Percentiles rank a stretch among this genome's conserved stretches.
phyloP scores from a whole-genome alignment of 2,797 vertebrate genomes.

The Lagodon rhomboides region DNA sequence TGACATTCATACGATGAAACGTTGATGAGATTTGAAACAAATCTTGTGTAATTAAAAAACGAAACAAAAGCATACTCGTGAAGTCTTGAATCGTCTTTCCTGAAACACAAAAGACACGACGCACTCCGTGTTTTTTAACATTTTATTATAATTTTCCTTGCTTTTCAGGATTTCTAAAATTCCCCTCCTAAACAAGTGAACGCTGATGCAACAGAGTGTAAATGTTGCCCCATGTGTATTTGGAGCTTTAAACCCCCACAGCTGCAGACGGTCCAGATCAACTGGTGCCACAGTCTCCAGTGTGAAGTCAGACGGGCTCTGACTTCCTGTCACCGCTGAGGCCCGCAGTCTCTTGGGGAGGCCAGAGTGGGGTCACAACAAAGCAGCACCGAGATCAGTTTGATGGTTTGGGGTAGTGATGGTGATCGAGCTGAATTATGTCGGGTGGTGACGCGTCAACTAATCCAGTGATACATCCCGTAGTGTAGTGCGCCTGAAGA shows the following conservation, averaged over 20 bases:
- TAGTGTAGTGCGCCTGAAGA: constrained; percentile 14
- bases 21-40: constrained; percentile 51
- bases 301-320: constrained; percentile 21
- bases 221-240: constrained; percentile 36
- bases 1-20: constrained; percentile 49
- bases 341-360: constrained; percentile 4
- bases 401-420: constrained; percentile 7
- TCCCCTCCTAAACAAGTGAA: constrained; percentile 63
- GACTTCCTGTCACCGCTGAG: constrained; percentile 8
- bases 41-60: constrained; percentile 68
- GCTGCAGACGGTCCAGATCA: constrained; percentile 62
- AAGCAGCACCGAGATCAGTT: constrained; percentile 54
- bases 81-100: constrained; percentile 14
- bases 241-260: constrained; percentile 35
- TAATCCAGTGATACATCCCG: constrained; percentile 38
- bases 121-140: constrained; percentile 10
- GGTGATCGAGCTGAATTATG: constrained; percentile 38
- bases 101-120: background rate
- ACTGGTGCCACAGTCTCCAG: constrained; percentile 52
- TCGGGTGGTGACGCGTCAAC: constrained; percentile 16
- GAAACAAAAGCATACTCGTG: constrained; percentile 17
- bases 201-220: constrained; percentile 54
- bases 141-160: constrained; percentile 77
- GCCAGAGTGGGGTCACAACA: constrained; percentile 12
- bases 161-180: constrained; percentile 62